phyloP scores from a whole-genome alignment of 2,797 vertebrate genomes.

The Linurgus olivaceus region DNA sequence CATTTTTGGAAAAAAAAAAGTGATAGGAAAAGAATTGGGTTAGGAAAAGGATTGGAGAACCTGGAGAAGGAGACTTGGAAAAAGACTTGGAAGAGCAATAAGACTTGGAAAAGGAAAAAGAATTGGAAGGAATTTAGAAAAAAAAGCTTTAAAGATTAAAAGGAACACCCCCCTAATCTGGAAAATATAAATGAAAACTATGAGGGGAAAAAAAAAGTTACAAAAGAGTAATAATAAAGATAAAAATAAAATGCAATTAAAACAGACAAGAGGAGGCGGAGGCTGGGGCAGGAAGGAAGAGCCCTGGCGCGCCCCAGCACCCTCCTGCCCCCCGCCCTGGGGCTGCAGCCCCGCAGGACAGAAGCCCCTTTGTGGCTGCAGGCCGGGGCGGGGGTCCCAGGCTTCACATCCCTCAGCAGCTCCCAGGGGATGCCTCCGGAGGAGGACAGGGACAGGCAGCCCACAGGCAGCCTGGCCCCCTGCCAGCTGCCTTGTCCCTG shows the following conservation, averaged over 20 bases:
- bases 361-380: neutral
- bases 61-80: neutral
- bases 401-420: neutral
- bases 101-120: neutral
- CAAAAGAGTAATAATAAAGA: neutral
- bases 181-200: neutral
- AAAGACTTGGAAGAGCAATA: neutral
- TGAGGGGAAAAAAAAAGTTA: neutral
- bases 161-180: neutral
- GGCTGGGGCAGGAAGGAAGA: slow-evolving; percentile 24
- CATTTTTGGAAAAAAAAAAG: rapidly evolving
- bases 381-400: neutral
- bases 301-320: neutral
- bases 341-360: neutral
- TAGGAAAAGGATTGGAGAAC: neutral
- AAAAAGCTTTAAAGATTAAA: neutral
- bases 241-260: neutral
- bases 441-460: neutral
- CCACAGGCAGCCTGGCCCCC: neutral
- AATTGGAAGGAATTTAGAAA: neutral
- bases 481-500: neutral
- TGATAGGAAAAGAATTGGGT: neutral
- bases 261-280: neutral
- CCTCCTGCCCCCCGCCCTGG: neutral
- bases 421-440: neutral